Base-by-base conservation (phyloP, 2,113 vertebrate genomes). In the Otolemur garnettii region DNA sequence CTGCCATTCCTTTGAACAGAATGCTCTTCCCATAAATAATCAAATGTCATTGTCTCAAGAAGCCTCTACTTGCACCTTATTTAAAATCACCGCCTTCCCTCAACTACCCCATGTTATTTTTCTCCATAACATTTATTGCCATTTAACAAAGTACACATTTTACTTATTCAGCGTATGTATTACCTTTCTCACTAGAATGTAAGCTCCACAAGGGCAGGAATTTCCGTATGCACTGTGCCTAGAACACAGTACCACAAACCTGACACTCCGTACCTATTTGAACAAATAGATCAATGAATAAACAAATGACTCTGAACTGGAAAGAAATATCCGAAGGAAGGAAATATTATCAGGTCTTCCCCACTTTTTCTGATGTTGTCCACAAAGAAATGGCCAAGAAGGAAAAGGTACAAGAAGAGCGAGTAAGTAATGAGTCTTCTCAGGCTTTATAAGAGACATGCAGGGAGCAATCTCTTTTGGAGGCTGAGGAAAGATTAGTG, bases 321-420 rank as follows among this genome's bases (percentile, higher is more conserved):
- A 90, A 92, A 66, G 55, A 64, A 84, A n/a, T 57, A 28, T 26
- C 64, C 72, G n/a, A 90, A 95, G 59, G 33, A 78, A 80, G 74
- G n/a, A 94, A 89, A 93, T 69, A 45, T 42, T 38, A 24, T 59
- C 33, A 30, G 1, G 53, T 86, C 35, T 86, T 30, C 42, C n/a
- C 62, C 50, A 83, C 26, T n/a, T 72, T 85, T 77, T 87, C 38
- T 14, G 4, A 38, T 75, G 72, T 72, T 60, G 64, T 84, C 42
- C 45, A 35, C 33, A 55, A 87, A 82, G 83, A 64, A 83, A 95
- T 12, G 22, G 45, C 72, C 50, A 69, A 88, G 66, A 85, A 19
- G 28, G 8, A 95, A 35, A 12, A 18, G 68, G 2, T 24, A 21
- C 9, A 35, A 62, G 33, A 78, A 62, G 45, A 60, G 0, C 13